Conservation (phyloP, 1,140 invertebrate genomes). For the Oryzaephilus surinamensis region DNA sequence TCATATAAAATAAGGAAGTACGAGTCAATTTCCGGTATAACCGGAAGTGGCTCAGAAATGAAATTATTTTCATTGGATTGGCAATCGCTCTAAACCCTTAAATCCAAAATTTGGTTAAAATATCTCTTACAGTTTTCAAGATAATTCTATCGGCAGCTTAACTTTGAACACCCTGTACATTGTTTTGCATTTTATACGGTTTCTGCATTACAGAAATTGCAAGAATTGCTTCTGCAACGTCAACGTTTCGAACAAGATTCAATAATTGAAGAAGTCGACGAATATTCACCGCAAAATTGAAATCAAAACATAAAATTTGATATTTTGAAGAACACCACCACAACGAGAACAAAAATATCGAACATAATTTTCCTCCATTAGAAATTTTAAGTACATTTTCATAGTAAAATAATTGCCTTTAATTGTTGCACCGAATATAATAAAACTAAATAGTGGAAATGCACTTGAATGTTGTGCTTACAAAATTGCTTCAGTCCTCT, state of each 20-base stretch:
- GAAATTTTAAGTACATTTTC: too few species aligned
- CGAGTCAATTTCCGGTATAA: background rate
- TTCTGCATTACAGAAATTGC: slow-evolving; percentile 41
- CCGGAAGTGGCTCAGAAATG: background rate
- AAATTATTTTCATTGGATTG: background rate
- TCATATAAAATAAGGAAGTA: too few species aligned
- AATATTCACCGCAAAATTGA: slow-evolving; percentile 42
- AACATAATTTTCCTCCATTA: too few species aligned
- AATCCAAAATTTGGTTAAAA: too few species aligned
- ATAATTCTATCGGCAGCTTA: background rate
- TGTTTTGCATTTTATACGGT: background rate
- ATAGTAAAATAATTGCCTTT: too few species aligned
- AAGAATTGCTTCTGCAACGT: slow-evolving; percentile 42
- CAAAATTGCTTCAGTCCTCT: too few species aligned
- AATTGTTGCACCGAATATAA: too few species aligned
- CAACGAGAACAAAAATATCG: too few species aligned
- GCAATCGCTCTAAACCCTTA: background rate
- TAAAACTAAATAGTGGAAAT: slow-evolving; percentile 3
- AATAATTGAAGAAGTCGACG: slow-evolving; percentile 49
- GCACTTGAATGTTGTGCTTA: too few species aligned
- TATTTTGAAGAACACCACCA: background rate
- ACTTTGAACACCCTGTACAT: background rate
- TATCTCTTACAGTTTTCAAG: too few species aligned
- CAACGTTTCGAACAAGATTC: slow-evolving; percentile 47
- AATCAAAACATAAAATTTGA: background rate